Conservation (phyloP, 2,113 vertebrate species). For the Vulpes lagopus region DNA sequence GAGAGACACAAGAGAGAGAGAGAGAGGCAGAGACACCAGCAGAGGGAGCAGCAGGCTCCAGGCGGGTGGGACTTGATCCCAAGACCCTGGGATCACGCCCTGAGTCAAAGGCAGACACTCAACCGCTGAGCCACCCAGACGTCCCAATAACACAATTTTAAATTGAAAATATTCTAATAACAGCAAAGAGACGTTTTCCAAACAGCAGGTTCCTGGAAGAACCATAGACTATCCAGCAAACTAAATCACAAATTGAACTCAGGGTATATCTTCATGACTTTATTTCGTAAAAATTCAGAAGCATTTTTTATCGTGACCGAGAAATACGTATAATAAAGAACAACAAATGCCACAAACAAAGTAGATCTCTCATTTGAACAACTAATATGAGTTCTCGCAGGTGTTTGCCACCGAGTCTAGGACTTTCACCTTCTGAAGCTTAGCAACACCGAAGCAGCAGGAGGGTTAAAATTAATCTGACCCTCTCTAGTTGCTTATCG, state of each 20-base stretch:
- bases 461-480: background rate
- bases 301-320: background rate
- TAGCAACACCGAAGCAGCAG: background rate
- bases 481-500: background rate
- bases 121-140: too few species aligned
- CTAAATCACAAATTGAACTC: background rate
- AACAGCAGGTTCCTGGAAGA: background rate
- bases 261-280: background rate
- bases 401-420: background rate
- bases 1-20: too few species aligned
- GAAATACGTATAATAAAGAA: background rate
- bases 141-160: background rate
- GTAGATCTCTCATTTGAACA: background rate
- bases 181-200: background rate
- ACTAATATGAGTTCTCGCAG: background rate
- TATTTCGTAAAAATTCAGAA: background rate
- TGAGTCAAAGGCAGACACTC: too few species aligned
- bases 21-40: too few species aligned
- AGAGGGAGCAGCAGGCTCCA: too few species aligned
- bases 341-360: background rate
- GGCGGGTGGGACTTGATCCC: too few species aligned
- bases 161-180: background rate
- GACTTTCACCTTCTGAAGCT: background rate
- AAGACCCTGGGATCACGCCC: too few species aligned
- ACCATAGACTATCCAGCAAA: background rate